phyloP scores from a whole-genome alignment of 2,113 vertebrate genomes.

The Anhinga rufa region DNA sequence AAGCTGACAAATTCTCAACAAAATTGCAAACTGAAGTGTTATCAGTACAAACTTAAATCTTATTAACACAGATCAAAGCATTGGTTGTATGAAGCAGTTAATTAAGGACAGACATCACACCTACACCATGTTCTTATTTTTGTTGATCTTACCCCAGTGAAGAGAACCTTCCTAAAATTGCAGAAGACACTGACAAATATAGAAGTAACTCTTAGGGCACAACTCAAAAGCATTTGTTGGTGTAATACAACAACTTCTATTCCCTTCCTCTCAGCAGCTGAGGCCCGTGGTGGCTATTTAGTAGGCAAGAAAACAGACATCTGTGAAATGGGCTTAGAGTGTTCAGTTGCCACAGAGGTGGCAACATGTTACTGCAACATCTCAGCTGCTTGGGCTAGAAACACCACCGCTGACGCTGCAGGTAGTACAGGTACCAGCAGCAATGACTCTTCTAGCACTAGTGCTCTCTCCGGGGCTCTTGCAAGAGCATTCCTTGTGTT shows the following conservation, averaged over 20 bases:
- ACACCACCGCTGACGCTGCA: neutral
- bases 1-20: neutral
- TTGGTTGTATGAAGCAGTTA: neutral
- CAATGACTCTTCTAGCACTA: neutral
- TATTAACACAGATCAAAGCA: neutral
- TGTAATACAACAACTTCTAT: neutral
- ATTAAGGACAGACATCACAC: neutral
- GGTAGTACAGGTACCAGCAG: neutral
- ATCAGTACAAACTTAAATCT: neutral
- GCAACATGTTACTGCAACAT: neutral
- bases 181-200: neutral
- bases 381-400: neutral
- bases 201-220: neutral
- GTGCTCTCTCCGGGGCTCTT: neutral
- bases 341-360: neutral
- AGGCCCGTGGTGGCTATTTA: neutral
- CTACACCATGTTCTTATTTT: neutral
- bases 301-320: neutral
- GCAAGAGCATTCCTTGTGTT: neutral
- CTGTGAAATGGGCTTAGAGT: neutral
- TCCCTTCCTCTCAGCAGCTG: neutral
- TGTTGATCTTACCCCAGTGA: neutral
- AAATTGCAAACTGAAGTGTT: neutral
- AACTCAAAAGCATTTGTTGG: neutral
- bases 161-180: neutral